Evolutionary conservation across 2,888 invertebrate genomes (phyloP).

Genomic region (Halictus ligatus): DNA sequence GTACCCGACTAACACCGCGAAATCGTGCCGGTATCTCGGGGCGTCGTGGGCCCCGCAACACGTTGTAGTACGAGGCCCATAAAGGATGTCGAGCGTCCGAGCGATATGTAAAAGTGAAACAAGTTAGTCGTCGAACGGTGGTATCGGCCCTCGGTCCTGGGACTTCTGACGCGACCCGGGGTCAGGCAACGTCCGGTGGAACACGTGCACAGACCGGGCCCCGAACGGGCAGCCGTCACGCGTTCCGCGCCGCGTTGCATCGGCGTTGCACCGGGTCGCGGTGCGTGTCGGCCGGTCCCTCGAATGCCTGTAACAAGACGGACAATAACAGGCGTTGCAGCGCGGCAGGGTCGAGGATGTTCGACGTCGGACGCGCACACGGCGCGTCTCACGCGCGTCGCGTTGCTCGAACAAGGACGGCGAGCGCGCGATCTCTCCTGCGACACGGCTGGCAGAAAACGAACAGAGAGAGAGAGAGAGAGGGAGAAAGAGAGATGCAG

Average conservation of each 20-base stretch:
- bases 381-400: slow-evolving; percentile 51
- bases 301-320: slow-evolving; percentile 61
- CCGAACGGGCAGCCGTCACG: slow-evolving; percentile 39
- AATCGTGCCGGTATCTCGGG: background rate
- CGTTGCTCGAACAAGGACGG: slow-evolving; percentile 11
- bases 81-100: slow-evolving; percentile 36
- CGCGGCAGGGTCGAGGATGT: slow-evolving; percentile 63
- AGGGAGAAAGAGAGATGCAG: no score
- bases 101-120: slow-evolving; percentile 51
- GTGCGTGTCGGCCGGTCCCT: slow-evolving; percentile 25
- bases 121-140: slow-evolving; percentile 38
- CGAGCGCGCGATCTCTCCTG: slow-evolving; percentile 40
- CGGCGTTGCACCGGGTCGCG: slow-evolving; percentile 1
- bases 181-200: slow-evolving; percentile 59
- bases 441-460: slow-evolving; percentile 46
- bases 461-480: background rate
- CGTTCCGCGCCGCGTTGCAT: slow-evolving; percentile 5
- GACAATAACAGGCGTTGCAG: slow-evolving; percentile 74
- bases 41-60: slow-evolving; percentile 1
- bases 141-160: slow-evolving; percentile 39
- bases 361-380: slow-evolving; percentile 57
- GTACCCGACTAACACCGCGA: background rate
- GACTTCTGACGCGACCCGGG: slow-evolving; percentile 61
- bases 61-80: slow-evolving; percentile 35
- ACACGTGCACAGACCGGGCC: slow-evolving; percentile 56